Conservation (phyloP, 2,797 vertebrate species). For the Allobates femoralis region DNA sequence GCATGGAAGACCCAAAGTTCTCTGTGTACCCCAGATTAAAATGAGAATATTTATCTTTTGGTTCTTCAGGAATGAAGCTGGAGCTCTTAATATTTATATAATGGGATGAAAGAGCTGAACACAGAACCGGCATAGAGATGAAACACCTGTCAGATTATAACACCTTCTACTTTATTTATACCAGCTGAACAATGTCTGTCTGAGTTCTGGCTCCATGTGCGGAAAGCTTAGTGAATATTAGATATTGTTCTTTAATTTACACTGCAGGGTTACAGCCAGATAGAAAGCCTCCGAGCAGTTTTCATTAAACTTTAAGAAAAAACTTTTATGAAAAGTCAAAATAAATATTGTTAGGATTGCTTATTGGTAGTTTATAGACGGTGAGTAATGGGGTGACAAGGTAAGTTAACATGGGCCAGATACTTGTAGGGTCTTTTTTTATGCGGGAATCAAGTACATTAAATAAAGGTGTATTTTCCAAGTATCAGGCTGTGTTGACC, state of each 20-base stretch:
- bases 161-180: constrained; percentile 25
- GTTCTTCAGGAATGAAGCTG: not conserved
- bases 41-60: not conserved
- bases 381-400: not conserved
- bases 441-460: too few species aligned
- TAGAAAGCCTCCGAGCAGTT: constrained; percentile 21
- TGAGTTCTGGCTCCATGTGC: constrained; percentile 2
- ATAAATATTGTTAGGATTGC: not conserved
- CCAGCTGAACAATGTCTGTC: not conserved
- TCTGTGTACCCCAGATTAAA: not conserved
- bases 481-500: too few species aligned
- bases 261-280: not conserved
- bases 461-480: not conserved
- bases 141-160: not conserved
- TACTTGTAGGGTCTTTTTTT: not conserved
- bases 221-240: constrained; percentile 11
- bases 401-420: not conserved
- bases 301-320: constrained; percentile 30
- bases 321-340: not conserved
- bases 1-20: too few species aligned
- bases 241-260: constrained; percentile 31
- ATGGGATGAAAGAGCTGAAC: not conserved
- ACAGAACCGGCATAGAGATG: not conserved
- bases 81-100: not conserved
- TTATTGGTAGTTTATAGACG: not conserved